phyloP scores from a whole-genome alignment of 2,888 invertebrate genomes.

The Frankliniella intonsa region DNA sequence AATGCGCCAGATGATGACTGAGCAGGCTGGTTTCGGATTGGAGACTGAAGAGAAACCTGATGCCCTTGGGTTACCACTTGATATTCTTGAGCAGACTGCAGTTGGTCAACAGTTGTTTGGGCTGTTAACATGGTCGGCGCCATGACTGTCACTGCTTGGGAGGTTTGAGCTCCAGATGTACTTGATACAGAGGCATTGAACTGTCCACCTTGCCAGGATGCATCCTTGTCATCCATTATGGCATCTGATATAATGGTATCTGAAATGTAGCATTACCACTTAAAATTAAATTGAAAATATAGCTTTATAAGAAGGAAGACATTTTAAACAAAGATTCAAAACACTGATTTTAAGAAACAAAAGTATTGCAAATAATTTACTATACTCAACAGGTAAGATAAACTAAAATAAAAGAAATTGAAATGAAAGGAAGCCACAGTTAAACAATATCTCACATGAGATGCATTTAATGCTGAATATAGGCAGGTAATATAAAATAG shows the following conservation, averaged over 20 bases:
- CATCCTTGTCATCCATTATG: not conserved
- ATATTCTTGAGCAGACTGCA: conserved; percentile 13
- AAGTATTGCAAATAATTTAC: not conserved
- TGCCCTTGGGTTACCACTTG: conserved; percentile 6
- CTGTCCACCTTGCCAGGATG: not conserved
- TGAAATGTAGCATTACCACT: not conserved
- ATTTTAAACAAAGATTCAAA: not conserved
- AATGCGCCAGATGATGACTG: conserved; percentile 1
- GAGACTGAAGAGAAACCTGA: not conserved
- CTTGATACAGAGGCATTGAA: conserved; percentile 4
- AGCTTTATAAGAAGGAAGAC: not conserved
- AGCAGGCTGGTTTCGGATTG: not conserved
- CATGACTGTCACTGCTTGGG: conserved; percentile 6
- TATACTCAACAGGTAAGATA: not conserved
- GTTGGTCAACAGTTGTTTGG: not conserved
- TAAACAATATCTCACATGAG: too few relatives aligned
- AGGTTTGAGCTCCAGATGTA: not conserved
- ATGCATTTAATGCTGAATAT: not conserved
- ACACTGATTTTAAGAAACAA: not conserved
- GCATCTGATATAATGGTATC: conserved; percentile 19
- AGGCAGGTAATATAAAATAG: not conserved
- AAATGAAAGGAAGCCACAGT: not conserved
- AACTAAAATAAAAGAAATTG: not conserved
- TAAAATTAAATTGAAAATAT: not conserved
- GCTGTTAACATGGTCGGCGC: not conserved